Conservation (phyloP, 1,140 invertebrate species). For the Pissodes strobi region DNA sequence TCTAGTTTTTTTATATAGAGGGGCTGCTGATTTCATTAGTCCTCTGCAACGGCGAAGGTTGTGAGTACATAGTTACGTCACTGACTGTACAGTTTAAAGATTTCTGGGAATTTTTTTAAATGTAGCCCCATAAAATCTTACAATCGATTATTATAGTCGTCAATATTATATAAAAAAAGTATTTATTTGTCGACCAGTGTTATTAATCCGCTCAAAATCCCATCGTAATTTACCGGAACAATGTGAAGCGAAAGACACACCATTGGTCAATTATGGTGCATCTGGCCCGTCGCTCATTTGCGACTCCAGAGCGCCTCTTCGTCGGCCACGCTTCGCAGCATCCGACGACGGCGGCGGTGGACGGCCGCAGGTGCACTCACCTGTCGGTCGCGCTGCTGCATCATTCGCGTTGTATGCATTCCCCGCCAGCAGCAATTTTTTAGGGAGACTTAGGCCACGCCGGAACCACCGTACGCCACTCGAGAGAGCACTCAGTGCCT, state of each 20-base stretch:
- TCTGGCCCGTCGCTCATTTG: slow-evolving; percentile 3
- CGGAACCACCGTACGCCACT: slow-evolving; percentile 37
- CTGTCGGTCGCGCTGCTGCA: slow-evolving; percentile 39
- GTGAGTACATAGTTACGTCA: too few species aligned
- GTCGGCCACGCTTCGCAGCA: slow-evolving; percentile 23
- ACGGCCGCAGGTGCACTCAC: slow-evolving; percentile 46
- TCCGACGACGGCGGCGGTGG: slow-evolving; percentile 5
- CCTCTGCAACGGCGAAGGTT: too few species aligned
- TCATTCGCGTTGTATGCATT: slow-evolving; percentile 40
- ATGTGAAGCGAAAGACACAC: background rate
- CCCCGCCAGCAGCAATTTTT: slow-evolving; percentile 42
- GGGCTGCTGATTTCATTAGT: too few species aligned
- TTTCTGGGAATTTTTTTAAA: too few species aligned
- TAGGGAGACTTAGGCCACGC: slow-evolving; percentile 19
- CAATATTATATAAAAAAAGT: too few species aligned
- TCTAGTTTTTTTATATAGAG: too few species aligned
- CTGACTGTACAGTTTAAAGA: too few species aligned
- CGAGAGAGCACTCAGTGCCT: slow-evolving; percentile 31
- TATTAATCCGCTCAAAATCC: too few species aligned
- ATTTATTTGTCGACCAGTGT: too few species aligned
- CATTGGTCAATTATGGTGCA: slow-evolving; percentile 8
- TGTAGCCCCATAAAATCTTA: too few species aligned
- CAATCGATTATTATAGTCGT: too few species aligned
- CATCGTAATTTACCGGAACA: too few species aligned
- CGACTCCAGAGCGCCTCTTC: slow-evolving; percentile 13